Evolutionary conservation across 1,140 invertebrate species (phyloP).

Genomic region (Littorina saxatilis): DNA sequence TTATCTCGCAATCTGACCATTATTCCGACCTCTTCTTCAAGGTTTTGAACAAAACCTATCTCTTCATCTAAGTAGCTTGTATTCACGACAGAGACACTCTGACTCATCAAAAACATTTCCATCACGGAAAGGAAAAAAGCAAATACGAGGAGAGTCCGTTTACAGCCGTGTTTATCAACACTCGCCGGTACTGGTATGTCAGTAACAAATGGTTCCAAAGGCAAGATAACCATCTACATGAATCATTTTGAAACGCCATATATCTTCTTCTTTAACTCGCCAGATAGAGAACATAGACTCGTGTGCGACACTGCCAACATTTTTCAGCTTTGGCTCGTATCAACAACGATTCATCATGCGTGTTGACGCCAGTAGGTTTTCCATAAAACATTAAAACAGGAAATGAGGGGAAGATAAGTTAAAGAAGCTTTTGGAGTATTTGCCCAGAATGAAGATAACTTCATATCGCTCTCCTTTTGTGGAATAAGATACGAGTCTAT

Average conservation of each 20-base stretch:
- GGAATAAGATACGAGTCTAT: too few relatives aligned
- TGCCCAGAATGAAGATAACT: too few relatives aligned
- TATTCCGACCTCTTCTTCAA: too few relatives aligned
- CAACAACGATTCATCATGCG: constrained; percentile 9
- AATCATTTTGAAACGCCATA: neutral
- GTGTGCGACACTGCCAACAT: neutral
- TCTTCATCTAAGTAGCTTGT: neutral
- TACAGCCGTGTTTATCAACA: too few relatives aligned
- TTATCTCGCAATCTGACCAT: too few relatives aligned
- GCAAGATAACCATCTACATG: neutral
- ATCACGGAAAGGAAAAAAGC: neutral
- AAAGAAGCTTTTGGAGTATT: too few relatives aligned
- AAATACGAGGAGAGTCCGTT: neutral
- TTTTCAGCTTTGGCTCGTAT: neutral
- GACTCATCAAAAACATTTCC: constrained; percentile 8
- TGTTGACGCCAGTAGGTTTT: neutral
- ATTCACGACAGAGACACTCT: neutral
- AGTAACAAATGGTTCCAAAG: neutral
- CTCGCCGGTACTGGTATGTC: neutral
- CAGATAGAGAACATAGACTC: neutral
- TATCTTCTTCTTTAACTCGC: neutral
- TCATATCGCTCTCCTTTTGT: too few relatives aligned
- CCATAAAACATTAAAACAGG: neutral
- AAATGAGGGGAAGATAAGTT: neutral
- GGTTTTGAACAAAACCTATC: too few relatives aligned